A percentile compares a stretch with the other conserved stretches of the same genome.
These are phyloP conservation scores for Atlantisia rogersi DNA, from an alignment of 2,113 vertebrate species.

Conservation along the genomic window DNA sequence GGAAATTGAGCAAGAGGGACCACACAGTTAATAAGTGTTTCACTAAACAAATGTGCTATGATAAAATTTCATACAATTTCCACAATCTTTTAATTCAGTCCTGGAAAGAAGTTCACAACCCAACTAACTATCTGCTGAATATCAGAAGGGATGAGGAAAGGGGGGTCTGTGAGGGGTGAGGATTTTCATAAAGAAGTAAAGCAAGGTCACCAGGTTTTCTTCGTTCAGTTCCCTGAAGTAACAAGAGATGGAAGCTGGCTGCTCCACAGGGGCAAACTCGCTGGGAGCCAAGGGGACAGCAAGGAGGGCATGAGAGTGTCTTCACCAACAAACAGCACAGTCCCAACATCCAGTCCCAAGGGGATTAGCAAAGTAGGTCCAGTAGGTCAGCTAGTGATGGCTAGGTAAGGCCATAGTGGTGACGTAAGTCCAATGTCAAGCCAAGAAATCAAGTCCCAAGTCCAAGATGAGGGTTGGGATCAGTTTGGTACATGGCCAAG, in stretches of 20 bases:
- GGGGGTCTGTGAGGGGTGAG: background rate
- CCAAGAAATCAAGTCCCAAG: background rate
- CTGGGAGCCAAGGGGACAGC: background rate
- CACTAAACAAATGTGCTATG: background rate
- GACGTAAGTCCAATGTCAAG: background rate
- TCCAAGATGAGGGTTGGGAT: background rate
- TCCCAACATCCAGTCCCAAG: background rate
- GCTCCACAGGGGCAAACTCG: fast-evolving
- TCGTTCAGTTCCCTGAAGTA: fast-evolving
- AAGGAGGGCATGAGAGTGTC: background rate
- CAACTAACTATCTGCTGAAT: background rate
- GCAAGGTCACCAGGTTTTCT: background rate
- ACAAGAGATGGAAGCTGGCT: background rate
- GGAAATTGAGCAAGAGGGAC: background rate
- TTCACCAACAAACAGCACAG: background rate
- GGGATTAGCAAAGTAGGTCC: background rate
- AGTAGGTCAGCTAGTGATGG: background rate
- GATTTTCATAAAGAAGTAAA: background rate
- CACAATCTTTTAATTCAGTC: background rate
- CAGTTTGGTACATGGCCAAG: background rate
- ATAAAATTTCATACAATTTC: background rate
- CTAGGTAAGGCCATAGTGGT: background rate
- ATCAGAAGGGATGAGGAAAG: background rate
- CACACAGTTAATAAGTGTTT: background rate
- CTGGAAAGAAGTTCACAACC: background rate